These are phyloP conservation scores for Antechinus flavipes DNA, from an alignment of 2,113 vertebrate genomes.

Conservation along the genomic window DNA sequence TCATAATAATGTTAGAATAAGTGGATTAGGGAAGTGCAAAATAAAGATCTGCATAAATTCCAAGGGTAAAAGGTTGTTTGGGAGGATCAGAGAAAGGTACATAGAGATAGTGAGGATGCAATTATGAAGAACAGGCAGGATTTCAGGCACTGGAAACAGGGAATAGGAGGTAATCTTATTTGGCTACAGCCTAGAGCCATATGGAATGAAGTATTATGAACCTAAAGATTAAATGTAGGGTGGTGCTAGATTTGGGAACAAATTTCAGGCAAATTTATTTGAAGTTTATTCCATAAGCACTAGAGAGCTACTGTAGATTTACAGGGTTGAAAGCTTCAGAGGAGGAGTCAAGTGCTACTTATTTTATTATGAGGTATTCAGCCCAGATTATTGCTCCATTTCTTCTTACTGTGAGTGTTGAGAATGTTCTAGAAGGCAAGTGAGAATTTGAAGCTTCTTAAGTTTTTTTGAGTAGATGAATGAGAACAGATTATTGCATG, in stretches of 20 bases:
- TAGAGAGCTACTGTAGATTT: not conserved
- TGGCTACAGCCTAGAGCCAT: not conserved
- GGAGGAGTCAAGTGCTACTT: conserved; percentile 20
- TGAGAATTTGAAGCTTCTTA: not conserved
- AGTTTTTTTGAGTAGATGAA: not conserved
- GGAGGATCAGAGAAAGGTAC: not conserved
- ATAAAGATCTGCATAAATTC: not conserved
- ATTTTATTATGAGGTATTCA: conserved; percentile 3
- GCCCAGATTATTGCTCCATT: conserved; percentile 44
- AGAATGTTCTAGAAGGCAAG: conserved; percentile 49
- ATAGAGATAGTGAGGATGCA: not conserved
- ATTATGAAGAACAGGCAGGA: not conserved
- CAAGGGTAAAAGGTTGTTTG: not conserved
- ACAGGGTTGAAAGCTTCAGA: not conserved
- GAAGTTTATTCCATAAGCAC: not conserved
- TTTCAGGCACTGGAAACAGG: not conserved
- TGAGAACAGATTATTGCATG: not conserved
- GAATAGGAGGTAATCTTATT: not conserved
- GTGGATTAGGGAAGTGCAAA: not conserved
- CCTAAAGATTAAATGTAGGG: not conserved
- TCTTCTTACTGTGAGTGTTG: conserved; percentile 48
- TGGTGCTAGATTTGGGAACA: not conserved
- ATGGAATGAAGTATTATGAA: not conserved
- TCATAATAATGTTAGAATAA: not conserved
- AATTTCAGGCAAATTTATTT: not conserved